Evolutionary conservation across 2,888 invertebrate species (phyloP), one percentile per base, ranked within the genome.

Genomic region (Agrochola circellaris): DNA sequence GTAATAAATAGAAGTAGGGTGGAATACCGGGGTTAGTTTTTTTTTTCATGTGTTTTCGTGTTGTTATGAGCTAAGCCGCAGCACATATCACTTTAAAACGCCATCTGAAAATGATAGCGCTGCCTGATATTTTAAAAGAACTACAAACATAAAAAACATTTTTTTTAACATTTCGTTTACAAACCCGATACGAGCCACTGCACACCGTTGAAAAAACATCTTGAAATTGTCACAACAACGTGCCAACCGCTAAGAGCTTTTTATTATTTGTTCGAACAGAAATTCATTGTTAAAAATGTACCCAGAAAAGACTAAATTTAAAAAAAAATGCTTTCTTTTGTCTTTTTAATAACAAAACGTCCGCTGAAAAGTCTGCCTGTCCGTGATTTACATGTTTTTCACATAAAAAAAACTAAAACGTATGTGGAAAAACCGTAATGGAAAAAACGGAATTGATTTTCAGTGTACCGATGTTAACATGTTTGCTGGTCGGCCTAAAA

Each of bases 381-480:
- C 2, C 23, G 42, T 15, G 60, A 73, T 68, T 83, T 64, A 67
- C 61, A 81, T 71, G 64, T 68, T 51, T 68, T 70, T 58, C 26
- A 56, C 45, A 71, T 71, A 73, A 66, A 71, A 54, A 72, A 62
- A 67, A 38, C 62, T 60, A 67, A 81, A 82, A 54, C 42, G 58
- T 64, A 67, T 64, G 45, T 65, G 66, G 54, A 66, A 73, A 73
- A 58, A 17, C 58, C n/a, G 45, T 70, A 77, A 58, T 65, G 3
- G 17, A 20, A 56, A 56, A 56, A 56, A 60, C 8, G 71, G 64
- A 85, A 83, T 83, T 85, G 56, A 74, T 75, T 83, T 85, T 76
- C 68, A 48, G 45, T 64, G 67, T 61, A 5, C 38, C 71, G 17
- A 61, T 65, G 70, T 62, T 30, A 58, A 56, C 48, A 51, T 70